Conservation (phyloP, 2,888 invertebrate genomes). For the Mythimna pallens region DNA sequence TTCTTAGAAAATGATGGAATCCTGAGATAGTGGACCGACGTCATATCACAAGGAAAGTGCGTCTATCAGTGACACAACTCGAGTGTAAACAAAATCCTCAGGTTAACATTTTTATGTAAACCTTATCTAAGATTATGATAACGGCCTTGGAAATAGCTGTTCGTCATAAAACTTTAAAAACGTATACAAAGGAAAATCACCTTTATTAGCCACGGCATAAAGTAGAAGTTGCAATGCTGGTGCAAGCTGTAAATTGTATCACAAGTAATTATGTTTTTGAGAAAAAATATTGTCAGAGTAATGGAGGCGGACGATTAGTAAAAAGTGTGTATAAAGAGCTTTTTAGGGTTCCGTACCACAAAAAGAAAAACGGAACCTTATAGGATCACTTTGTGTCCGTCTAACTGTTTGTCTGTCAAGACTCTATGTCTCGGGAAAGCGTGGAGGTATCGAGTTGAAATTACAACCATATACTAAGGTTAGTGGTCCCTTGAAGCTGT, state of each 20-base stretch:
- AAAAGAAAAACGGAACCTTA: too few relatives aligned
- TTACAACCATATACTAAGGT: too few relatives aligned
- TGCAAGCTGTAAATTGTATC: constrained; percentile 10
- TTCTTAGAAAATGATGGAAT: constrained; percentile 53
- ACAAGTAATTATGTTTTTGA: constrained; percentile 34
- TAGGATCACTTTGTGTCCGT: too few relatives aligned
- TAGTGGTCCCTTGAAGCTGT: too few relatives aligned
- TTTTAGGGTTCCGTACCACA: constrained; percentile 12
- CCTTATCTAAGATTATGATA: constrained; percentile 64
- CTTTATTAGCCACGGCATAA: not conserved
- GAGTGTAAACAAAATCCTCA: constrained; percentile 55
- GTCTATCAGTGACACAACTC: constrained; percentile 24
- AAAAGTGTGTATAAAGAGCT: constrained; percentile 50
- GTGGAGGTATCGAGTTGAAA: too few relatives aligned
- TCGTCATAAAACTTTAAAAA: constrained; percentile 43
- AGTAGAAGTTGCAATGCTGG: not conserved
- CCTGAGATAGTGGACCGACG: constrained; percentile 39
- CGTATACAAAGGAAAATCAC: constrained; percentile 13
- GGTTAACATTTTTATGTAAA: constrained; percentile 54
- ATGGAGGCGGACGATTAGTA: constrained; percentile 55
- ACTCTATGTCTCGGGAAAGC: too few relatives aligned
- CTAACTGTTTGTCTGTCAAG: too few relatives aligned
- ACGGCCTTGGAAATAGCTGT: constrained; percentile 55
- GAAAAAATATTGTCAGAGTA: constrained; percentile 57
- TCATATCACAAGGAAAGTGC: constrained; percentile 45